Evolutionary conservation across 2,888 invertebrate genomes (phyloP), one percentile per base, ranked within the genome.

Genomic region (Ferdinandea cuprea): DNA sequence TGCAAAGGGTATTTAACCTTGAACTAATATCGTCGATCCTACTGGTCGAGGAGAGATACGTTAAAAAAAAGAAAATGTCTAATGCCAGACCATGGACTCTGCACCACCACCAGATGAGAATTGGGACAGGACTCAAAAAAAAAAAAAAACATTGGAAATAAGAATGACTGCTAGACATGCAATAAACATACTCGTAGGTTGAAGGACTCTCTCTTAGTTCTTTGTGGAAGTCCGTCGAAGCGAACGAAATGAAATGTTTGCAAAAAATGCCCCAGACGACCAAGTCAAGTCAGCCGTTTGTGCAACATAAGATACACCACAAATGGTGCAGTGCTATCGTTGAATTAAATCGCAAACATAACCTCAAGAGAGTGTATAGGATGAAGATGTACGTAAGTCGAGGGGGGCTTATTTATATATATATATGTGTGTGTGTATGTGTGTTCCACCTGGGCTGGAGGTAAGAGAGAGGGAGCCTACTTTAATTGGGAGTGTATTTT

Each of bases 301-400:
- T 69, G 74, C 73, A 52, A 35, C 80, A 69, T 52, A n/a, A 58
- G 63, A 50, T 63, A 63, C 15, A 17, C 32, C 59, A 42, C 32
- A 66, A 72, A 72, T 59, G 52, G 50, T 61, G 79, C 61, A 63
- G 61, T 69, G 78, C 61, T 65, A 76, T 80, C 74, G 61, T 74
- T 63, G 69, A 69, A 74, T 80, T 80, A 61, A 80, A 80, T 74
- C 74, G 69, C 80, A 74, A 74, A 80, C 73, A 74, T 74, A 65
- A 74, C 56, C 73, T 40, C 63, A 15, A 56, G 56, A 73, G 63
- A 56, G 46, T 19, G 40, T 25, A 58, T n/a, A n/a, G n/a, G n/a
- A n/a, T n/a, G n/a, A n/a, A n/a, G n/a, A n/a, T n/a, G n/a, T n/a
- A n/a, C n/a, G n/a, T n/a, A n/a, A n/a, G n/a, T n/a, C n/a, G n/a